Percentiles rank a stretch among this genome's conserved stretches.
Evolutionary conservation across 2,113 vertebrate genomes (phyloP).

Genomic region (Motacilla tschutschensis): DNA sequence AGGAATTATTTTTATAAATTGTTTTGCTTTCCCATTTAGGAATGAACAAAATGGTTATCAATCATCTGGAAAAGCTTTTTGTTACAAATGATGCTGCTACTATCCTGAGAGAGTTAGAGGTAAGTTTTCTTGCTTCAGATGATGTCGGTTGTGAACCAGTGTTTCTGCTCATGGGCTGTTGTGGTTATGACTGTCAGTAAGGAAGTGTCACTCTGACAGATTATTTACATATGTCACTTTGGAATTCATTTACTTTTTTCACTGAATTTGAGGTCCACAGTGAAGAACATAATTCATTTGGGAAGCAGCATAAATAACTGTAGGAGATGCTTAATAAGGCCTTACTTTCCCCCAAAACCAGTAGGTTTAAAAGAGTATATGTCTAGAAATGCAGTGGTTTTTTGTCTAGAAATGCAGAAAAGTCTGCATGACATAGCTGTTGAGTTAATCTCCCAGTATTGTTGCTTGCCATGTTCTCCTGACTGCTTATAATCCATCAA

Average conservation of each 20-base stretch:
- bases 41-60: constrained; percentile 99
- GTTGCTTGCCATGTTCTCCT: not conserved
- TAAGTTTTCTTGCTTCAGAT: constrained; percentile 49
- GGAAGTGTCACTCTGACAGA: not conserved
- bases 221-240: not conserved
- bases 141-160: not conserved
- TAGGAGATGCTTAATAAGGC: not conserved
- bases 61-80: constrained; percentile 96
- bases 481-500: not conserved
- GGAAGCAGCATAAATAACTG: not conserved
- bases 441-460: not conserved
- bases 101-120: constrained; percentile 94
- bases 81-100: constrained; percentile 97
- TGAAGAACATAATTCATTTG: not conserved
- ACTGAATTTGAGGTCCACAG: not conserved
- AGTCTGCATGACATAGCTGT: not conserved
- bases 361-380: not conserved
- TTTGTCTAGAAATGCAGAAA: not conserved
- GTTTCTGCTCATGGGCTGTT: not conserved
- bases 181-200: not conserved
- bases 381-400: not conserved
- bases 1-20: not conserved
- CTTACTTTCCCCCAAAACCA: not conserved
- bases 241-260: not conserved
- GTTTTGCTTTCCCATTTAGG: constrained; percentile 62